A percentile compares a stretch with the other conserved stretches of the same genome.
Evolutionary conservation across 2,888 invertebrate species (phyloP).

Genomic region (Lithophane leautieri): DNA sequence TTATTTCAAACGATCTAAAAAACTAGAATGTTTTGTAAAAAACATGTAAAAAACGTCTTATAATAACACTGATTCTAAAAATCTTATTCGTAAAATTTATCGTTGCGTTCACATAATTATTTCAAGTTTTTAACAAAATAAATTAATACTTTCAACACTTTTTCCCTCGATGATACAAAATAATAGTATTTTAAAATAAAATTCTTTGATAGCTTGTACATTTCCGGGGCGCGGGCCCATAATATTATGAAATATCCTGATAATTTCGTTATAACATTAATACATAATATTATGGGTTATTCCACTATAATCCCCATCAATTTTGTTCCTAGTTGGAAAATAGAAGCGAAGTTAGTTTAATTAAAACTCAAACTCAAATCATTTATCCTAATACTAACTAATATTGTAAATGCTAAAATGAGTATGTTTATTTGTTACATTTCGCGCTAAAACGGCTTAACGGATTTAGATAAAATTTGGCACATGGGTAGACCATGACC

Average conservation of each 20-base stretch:
- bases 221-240: conserved; percentile 8
- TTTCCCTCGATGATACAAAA: conserved; percentile 26
- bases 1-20: neutral
- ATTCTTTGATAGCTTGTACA: conserved; percentile 13
- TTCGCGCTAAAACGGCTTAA: too few species aligned
- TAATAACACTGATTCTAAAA: neutral
- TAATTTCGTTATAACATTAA: neutral
- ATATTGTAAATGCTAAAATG: too few species aligned
- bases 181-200: conserved; percentile 45
- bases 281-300: too few species aligned
- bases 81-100: neutral
- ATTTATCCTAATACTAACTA: too few species aligned
- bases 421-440: too few species aligned
- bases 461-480: too few species aligned
- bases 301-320: too few species aligned
- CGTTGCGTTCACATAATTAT: neutral
- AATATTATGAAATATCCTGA: neutral
- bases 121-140: neutral
- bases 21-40: neutral
- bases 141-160: conserved; percentile 17
- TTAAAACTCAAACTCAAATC: too few species aligned
- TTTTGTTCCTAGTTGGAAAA: too few species aligned
- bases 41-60: neutral
- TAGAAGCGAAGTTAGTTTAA: too few species aligned
- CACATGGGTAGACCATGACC: too few species aligned